Evolutionary conservation across 2,888 invertebrate genomes (phyloP).

Genomic region (Pseudococcus viburni): DNA sequence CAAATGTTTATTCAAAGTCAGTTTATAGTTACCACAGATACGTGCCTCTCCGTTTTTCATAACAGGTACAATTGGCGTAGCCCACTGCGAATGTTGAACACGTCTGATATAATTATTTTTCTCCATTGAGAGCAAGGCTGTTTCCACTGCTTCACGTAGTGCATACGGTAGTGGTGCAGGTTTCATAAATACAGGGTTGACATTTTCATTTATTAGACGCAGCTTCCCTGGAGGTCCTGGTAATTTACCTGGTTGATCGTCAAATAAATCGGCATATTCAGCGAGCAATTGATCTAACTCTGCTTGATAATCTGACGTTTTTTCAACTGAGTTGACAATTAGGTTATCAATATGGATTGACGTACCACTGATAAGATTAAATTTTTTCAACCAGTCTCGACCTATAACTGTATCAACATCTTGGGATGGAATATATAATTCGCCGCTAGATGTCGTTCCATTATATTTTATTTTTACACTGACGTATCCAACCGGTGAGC

Average conservation of each 20-base stretch:
- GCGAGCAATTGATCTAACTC: not conserved
- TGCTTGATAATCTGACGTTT: not conserved
- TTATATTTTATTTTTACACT: not conserved
- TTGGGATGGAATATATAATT: too few species aligned
- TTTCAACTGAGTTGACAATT: not conserved
- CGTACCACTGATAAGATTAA: not conserved
- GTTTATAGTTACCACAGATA: conserved; percentile 68
- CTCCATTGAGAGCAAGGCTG: conserved; percentile 66
- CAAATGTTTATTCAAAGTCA: conserved; percentile 68
- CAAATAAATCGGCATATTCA: not conserved
- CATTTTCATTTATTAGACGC: not conserved
- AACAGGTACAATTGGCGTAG: conserved; percentile 59
- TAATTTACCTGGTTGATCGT: not conserved
- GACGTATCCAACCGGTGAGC: not conserved
- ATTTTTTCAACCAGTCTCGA: not conserved
- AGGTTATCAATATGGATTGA: not conserved
- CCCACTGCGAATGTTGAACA: conserved; percentile 66
- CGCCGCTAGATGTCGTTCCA: not conserved
- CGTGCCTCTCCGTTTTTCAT: conserved; percentile 59
- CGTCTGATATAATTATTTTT: conserved; percentile 63
- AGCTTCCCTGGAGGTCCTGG: not conserved
- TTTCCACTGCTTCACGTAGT: conserved; percentile 62
- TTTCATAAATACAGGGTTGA: conserved; percentile 60
- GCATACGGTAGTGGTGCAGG: conserved; percentile 67
- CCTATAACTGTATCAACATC: not conserved